Evolutionary conservation across 2,888 invertebrate genomes (phyloP).

Genomic region (Crossocerus cetratus): DNA sequence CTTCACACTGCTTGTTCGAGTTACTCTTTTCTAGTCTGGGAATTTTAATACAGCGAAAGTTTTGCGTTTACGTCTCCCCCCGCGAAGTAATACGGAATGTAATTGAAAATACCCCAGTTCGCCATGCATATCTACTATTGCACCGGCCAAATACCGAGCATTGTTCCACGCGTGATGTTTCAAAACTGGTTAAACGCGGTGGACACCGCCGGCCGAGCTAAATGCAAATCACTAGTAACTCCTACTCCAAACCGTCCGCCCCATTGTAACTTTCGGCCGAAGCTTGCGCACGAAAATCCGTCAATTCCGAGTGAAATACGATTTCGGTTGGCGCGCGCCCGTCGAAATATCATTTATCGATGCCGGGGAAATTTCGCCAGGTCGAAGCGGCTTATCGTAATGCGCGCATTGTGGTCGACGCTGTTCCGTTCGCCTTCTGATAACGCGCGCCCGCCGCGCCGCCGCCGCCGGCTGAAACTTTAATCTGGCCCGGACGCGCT

Average conservation of each 20-base stretch:
- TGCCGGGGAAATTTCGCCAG: conserved; percentile 22
- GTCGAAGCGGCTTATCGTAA: conserved; percentile 35
- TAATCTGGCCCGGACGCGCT: conserved; percentile 14
- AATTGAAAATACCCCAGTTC: too few species aligned
- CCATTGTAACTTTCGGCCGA: conserved; percentile 1
- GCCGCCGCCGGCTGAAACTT: background rate
- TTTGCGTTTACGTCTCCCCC: too few species aligned
- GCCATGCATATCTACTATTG: too few species aligned
- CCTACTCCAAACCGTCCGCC: background rate
- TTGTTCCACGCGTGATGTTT: too few species aligned
- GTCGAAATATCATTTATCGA: conserved; percentile 35
- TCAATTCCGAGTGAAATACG: conserved; percentile 4
- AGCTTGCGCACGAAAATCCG: background rate
- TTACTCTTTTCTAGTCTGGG: too few species aligned
- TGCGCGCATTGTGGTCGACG: conserved; percentile 21
- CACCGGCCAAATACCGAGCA: too few species aligned
- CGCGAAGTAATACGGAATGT: too few species aligned
- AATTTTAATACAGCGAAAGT: too few species aligned
- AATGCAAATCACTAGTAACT: too few species aligned
- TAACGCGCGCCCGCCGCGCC: conserved; percentile 18
- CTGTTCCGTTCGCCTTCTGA: conserved; percentile 18
- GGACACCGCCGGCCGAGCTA: too few species aligned
- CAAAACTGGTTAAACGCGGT: too few species aligned
- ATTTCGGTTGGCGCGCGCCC: background rate
- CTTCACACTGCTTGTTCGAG: too few species aligned